phyloP scores from a whole-genome alignment of 1,140 invertebrate genomes.

The Zaprionus capensis region DNA sequence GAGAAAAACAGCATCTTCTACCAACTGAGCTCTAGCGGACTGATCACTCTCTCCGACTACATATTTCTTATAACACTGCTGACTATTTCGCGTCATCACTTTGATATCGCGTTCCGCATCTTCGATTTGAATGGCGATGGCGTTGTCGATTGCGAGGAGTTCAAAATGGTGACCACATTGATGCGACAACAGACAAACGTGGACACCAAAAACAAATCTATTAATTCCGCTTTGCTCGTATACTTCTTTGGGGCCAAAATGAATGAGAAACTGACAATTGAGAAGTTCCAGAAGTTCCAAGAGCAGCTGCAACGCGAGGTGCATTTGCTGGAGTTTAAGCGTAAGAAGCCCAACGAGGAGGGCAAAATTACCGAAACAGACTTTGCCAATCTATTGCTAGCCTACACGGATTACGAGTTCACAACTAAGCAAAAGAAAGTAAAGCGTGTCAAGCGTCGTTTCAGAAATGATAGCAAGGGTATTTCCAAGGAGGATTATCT shows the following conservation, averaged over 20 bases:
- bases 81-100: slow-evolving; percentile 98
- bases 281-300: slow-evolving; percentile 98
- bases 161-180: slow-evolving; percentile 97
- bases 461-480: slow-evolving; percentile 90
- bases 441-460: slow-evolving; percentile 96
- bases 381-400: slow-evolving; percentile 97
- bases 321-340: slow-evolving; percentile 95
- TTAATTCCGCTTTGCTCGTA: slow-evolving; percentile 95
- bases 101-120: slow-evolving; percentile 99
- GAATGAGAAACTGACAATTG: slow-evolving; percentile 95
- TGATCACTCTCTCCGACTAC: slow-evolving; percentile 99
- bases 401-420: slow-evolving; percentile 97
- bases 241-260: slow-evolving; percentile 96
- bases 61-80: slow-evolving; percentile 98
- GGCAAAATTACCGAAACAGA: slow-evolving; percentile 95
- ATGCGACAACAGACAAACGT: slow-evolving; percentile 98
- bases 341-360: slow-evolving; percentile 93
- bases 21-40: slow-evolving; percentile 96
- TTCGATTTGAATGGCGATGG: slow-evolving; percentile 99
- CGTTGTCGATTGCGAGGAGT: slow-evolving; percentile 98
- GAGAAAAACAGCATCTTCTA: slow-evolving; percentile 98
- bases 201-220: slow-evolving; percentile 87
- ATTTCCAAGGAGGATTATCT: slow-evolving; percentile 93
- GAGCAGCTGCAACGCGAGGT: slow-evolving; percentile 97
- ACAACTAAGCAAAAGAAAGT: slow-evolving; percentile 97